phyloP scores from a whole-genome alignment of 2,888 invertebrate species.

The Lathronympha strigana region DNA sequence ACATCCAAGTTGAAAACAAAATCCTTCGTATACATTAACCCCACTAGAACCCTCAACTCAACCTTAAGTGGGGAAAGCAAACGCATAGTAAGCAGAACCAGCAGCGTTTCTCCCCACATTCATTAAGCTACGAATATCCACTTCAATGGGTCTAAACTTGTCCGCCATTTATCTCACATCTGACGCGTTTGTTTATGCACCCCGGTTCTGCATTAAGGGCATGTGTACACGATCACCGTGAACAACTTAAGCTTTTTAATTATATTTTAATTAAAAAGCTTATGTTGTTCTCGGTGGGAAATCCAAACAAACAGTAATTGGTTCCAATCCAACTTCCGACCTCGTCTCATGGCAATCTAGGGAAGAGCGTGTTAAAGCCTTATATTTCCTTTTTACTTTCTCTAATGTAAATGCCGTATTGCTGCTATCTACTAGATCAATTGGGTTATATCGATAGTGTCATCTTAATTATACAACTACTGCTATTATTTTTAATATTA shows the following conservation, averaged over 20 bases:
- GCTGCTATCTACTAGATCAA: no score
- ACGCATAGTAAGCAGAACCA: conserved; percentile 8
- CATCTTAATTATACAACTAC: no score
- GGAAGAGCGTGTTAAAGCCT: no score
- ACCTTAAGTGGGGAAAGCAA: conserved; percentile 9
- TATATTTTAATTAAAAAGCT: not conserved
- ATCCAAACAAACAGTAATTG: no score
- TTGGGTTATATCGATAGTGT: no score
- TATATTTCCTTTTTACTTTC: no score
- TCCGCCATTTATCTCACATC: conserved; percentile 34
- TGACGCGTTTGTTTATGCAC: conserved; percentile 31
- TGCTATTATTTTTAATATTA: no score
- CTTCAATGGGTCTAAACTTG: conserved; percentile 34
- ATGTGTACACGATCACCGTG: not conserved
- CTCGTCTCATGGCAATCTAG: no score
- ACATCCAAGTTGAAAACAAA: not conserved
- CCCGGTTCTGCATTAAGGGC: conserved; percentile 16
- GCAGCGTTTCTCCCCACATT: conserved; percentile 20
- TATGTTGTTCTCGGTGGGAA: not conserved
- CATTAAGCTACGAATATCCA: conserved; percentile 32
- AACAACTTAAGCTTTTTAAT: not conserved
- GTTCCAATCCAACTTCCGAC: no score
- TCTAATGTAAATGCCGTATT: no score
- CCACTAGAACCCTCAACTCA: not conserved
- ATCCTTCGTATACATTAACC: not conserved